Conservation (phyloP, 2,888 invertebrate species). For the Orthonychiurus folsomi region DNA sequence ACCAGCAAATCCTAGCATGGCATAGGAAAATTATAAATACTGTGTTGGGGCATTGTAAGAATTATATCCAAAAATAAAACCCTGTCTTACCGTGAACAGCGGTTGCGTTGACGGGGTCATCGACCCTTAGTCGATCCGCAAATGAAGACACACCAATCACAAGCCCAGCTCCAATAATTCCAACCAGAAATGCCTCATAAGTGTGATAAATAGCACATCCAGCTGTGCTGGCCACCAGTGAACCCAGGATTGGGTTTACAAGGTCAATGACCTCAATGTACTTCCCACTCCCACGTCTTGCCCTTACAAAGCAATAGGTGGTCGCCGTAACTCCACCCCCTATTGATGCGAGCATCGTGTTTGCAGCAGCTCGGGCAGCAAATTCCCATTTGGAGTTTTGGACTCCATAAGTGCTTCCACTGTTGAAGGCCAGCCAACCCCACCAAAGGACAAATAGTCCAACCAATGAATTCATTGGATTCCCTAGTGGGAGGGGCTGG, state of each 20-base stretch:
- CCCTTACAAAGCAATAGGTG: slow-evolving; percentile 33
- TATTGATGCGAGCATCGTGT: slow-evolving; percentile 36
- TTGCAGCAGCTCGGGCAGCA: slow-evolving; percentile 44
- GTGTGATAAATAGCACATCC: slow-evolving; percentile 44
- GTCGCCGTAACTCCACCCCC: slow-evolving; percentile 45
- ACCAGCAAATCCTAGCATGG: slow-evolving; percentile 39
- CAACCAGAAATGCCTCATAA: slow-evolving; percentile 46
- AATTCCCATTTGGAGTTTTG: slow-evolving; percentile 47
- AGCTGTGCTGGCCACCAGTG: slow-evolving; percentile 44
- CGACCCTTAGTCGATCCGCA: slow-evolving; percentile 44
- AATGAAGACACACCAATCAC: slow-evolving; percentile 42
- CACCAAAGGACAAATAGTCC: slow-evolving; percentile 47
- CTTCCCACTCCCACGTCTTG: slow-evolving; percentile 41
- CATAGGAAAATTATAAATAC: not conserved
- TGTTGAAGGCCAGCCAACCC: slow-evolving; percentile 50
- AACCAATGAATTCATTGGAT: slow-evolving; percentile 44
- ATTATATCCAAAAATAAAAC: not conserved
- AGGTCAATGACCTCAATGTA: slow-evolving; percentile 43
- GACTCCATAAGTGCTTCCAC: slow-evolving; percentile 46
- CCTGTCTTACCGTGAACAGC: slow-evolving; percentile 43
- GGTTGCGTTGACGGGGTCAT: slow-evolving; percentile 48
- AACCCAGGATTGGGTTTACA: slow-evolving; percentile 47
- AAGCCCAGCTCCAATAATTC: slow-evolving; percentile 44
- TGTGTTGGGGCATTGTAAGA: not conserved
- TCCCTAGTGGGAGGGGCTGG: slow-evolving; percentile 42